Evolutionary conservation across 2,113 vertebrate genomes (phyloP), one percentile per base, ranked within the genome.

Genomic region (Pholis gunnellus): DNA sequence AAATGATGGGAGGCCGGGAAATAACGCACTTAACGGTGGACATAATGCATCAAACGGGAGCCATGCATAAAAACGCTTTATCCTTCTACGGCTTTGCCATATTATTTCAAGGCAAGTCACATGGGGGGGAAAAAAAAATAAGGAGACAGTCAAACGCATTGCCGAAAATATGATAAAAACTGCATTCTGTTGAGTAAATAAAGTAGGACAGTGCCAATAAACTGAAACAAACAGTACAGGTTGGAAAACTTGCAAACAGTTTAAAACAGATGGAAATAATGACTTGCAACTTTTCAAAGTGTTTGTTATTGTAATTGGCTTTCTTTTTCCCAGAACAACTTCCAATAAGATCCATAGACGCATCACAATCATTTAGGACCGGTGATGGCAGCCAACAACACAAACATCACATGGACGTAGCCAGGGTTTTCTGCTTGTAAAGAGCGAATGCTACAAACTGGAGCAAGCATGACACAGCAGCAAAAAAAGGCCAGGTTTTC

Each of bases 101-200:
- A 34, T 44, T 54, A 9, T 46, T 74, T 74, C 27, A 68, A 63
- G 18, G 25, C 3, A 59, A 65, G n/a, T 11, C 15, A n/a, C 29
- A 25, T 50, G 22, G 22, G 4, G 31, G 31, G 31, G 29, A 14
- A 10, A 48, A 6, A 46, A 25, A n/a, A 22, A 38, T n/a, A 7
- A 50, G 20, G 13, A 25, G 14, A 48, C 38, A 36, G 36, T 56
- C n/a, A 20, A 56, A 48, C 27, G n/a, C 9, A 6, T 29, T 22
- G n/a, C 60, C 66, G 31, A 50, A 81, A 76, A 64, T 79, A 72
- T 57, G 48, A 71, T 29, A 48, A 57, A 71, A 20, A n/a, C 52
- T 63, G 10, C 15, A n/a, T 29, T 36, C 14, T 31, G 52, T 73
- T 46, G 22, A 69, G 48, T 57, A 34, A 36, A 61, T 38, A 40